Conservation (phyloP, 2,888 invertebrate species). For the Drosophila mettleri region DNA sequence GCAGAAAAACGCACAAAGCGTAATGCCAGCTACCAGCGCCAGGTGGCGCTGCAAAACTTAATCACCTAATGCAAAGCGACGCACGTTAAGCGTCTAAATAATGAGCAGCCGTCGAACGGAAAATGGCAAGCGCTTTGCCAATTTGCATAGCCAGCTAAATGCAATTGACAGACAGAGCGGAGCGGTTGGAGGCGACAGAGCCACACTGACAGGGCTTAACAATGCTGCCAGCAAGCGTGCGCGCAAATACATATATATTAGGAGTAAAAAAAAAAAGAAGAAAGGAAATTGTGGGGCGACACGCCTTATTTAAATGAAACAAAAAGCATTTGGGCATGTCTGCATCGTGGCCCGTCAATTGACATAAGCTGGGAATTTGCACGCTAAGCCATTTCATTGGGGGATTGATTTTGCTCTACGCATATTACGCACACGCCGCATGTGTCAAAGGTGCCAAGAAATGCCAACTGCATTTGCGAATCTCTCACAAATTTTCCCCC, state of each 20-base stretch:
- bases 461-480: conserved; percentile 46
- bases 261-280: conserved; percentile 9
- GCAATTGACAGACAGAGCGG: conserved; percentile 62
- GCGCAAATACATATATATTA: conserved; percentile 15
- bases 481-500: conserved; percentile 9
- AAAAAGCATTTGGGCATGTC: conserved; percentile 51
- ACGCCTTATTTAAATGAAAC: conserved; percentile 60
- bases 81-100: conserved; percentile 74
- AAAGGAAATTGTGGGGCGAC: conserved; percentile 13
- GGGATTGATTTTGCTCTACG: conserved; percentile 56
- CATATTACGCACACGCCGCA: conserved; percentile 54
- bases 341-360: conserved; percentile 66
- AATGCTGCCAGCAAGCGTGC: conserved; percentile 27
- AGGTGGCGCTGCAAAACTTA: conserved; percentile 69
- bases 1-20: conserved; percentile 29
- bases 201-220: conserved; percentile 46
- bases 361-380: conserved; percentile 71
- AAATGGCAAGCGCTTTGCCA: conserved; percentile 56
- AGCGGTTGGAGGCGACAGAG: not conserved
- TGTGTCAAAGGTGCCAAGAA: conserved; percentile 48
- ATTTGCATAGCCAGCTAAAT: conserved; percentile 69
- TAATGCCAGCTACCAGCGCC: conserved; percentile 53
- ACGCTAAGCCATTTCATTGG: conserved; percentile 65
- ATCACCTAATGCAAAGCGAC: conserved; percentile 70
- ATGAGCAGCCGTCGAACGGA: conserved; percentile 56